Evolutionary conservation across 2,888 invertebrate genomes (phyloP), one percentile per base, ranked within the genome.

Genomic region (Phaonia tiefii): DNA sequence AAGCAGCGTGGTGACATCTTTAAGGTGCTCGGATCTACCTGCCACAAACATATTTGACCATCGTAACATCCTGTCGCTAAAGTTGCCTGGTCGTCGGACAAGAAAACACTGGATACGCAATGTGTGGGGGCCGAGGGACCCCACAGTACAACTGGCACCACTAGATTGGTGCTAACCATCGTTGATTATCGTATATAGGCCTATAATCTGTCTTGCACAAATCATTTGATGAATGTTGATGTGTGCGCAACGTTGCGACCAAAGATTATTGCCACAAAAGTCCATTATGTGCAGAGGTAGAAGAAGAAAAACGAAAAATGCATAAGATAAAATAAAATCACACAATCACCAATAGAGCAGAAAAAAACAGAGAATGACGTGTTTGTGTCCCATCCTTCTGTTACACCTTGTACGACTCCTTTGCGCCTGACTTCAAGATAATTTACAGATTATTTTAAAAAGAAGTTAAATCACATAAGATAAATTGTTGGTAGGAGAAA

Each of bases 61-160:
- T 99, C 99, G 88, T 98, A 97, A 90, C 98, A 98, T 39, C 99
- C 99, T 1, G 99, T 99, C 60, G 98, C 96, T 60, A 99, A 92
- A 10, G 97, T 97, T 89, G 94, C 95, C 90, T 98, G 96, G 91
- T 99, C 98, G 79, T 95, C 94, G 20, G 98, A 97, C 72, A 99
- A 92, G 88, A 97, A 96, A 78, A 99, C 95, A 76, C 97, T 96
- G 0, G 98, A 98, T 85, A 99, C 96, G 89, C 98, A 98, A 91
- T 99, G 99, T 1, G 98, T 98, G 0, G 99, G 99, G 1, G 99
- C 96, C 88, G 96, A 94, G 86, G 96, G 96, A 37, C 99, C 99
- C 99, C 99, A 99, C 73, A 99, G 92, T 80, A 99, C 98, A 79
- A 99, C 96, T 0, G 99, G 99, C 69, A 99, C 97, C 77, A 99